Conservation (phyloP, 1,140 invertebrate genomes). For the Danaus melanippus region DNA sequence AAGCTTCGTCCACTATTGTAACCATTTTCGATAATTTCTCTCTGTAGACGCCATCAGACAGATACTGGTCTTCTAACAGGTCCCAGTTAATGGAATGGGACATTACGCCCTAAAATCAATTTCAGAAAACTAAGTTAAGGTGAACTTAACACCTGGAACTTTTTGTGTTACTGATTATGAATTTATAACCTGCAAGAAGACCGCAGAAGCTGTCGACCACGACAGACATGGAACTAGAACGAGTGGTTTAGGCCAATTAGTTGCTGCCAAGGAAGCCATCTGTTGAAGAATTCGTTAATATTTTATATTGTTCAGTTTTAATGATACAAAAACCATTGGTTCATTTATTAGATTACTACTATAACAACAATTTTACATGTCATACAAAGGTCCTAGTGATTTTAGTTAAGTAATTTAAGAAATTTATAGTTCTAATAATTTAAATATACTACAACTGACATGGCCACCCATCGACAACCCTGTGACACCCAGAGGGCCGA, state of each 20-base stretch:
- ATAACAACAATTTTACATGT: too few species aligned
- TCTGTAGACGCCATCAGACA: constrained; percentile 84
- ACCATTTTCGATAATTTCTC: constrained; percentile 89
- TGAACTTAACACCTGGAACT: background rate
- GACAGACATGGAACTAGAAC: constrained; percentile 95
- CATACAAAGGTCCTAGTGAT: too few species aligned
- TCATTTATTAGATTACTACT: too few species aligned
- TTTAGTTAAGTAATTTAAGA: too few species aligned
- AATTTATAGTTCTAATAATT: constrained; percentile 2
- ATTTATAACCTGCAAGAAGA: constrained; percentile 89
- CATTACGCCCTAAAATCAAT: constrained; percentile 86
- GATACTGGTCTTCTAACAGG: constrained; percentile 90
- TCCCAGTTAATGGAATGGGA: constrained; percentile 96
- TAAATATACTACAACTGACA: constrained; percentile 74
- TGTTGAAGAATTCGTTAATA: constrained; percentile 42
- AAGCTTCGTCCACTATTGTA: constrained; percentile 80
- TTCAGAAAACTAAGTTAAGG: background rate
- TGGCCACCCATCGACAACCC: constrained; percentile 99
- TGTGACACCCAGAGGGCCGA: constrained; percentile 92
- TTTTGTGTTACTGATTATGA: background rate
- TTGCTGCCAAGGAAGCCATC: constrained; percentile 97
- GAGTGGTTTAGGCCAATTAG: constrained; percentile 94
- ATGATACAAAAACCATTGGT: too few species aligned
- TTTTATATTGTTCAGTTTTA: too few species aligned
- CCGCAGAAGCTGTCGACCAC: constrained; percentile 96